Evolutionary conservation across 2,113 vertebrate genomes (phyloP), one percentile per base, ranked within the genome.

Genomic region (Platichthys flesus): DNA sequence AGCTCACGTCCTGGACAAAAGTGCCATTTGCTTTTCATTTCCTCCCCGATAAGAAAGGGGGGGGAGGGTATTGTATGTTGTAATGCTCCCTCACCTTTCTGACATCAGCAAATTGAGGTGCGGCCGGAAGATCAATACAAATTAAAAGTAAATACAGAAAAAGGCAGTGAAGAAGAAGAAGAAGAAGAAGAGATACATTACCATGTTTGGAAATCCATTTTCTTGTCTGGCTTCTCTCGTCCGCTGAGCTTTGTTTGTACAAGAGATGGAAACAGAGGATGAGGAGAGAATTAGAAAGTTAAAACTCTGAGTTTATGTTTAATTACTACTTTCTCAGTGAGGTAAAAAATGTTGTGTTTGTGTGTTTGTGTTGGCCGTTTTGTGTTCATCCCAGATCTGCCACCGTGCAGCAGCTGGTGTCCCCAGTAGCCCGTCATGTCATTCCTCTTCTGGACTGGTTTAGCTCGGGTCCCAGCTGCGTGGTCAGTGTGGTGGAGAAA

Each of bases 61-160:
- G 20, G 6, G 24, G 6, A 90, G 88, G 92, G 91, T 90, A 94
- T 94, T 94, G 94, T 94, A 94, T 92, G 94, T 94, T 94, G 93
- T 94, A 94, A 95, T 94, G 91, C 92, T 91, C 84, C 84, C 82
- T 95, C 93, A 94, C 92, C 94, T 90, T 90, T 85, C 78, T 94
- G 94, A 94, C 93, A 91, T 82, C 71, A 78, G 90, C 90, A 92
- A 92, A 94, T 92, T 91, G 90, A 93, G 94, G 94, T 78, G 85
- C 74, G 57, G 85, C 79, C 76, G 57, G 74, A 85, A 84, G 90
- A 96, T 94, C 93, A 85, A 95, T 95, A 94, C 90, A 96, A 96
- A 97, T 97, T 96, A 96, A 96, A 96, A 95, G 94, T 92, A 96
- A 96, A 96, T 95, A 94, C 87, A 93, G 93, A 94, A 79, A 31